Conservation (phyloP, 2,797 vertebrate species). For the Remorina albescens region DNA sequence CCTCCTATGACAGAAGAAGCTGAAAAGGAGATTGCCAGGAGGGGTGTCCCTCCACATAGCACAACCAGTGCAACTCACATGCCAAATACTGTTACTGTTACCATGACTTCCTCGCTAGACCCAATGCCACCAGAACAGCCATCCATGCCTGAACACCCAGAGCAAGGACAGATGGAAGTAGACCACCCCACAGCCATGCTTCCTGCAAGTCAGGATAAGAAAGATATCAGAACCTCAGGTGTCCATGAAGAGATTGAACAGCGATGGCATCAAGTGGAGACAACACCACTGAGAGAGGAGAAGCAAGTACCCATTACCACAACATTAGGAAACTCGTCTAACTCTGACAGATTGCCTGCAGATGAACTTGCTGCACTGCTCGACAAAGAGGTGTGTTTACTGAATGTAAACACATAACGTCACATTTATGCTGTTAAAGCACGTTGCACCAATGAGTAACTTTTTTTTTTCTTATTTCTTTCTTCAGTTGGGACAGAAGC, state of each 20-base stretch:
- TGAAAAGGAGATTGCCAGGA: conserved; percentile 86
- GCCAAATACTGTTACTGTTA: conserved; percentile 69
- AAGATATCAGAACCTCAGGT: conserved; percentile 81
- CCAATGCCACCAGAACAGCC: conserved; percentile 67
- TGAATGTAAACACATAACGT: background rate
- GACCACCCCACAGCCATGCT: conserved; percentile 77
- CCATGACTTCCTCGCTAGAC: conserved; percentile 54
- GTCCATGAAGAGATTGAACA: conserved; percentile 95
- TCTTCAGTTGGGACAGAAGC: conserved; percentile 92
- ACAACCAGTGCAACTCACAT: conserved; percentile 77
- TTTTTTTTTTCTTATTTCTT: background rate
- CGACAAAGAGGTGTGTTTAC: conserved; percentile 91
- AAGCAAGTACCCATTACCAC: conserved; percentile 93
- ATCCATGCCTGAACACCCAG: conserved; percentile 67
- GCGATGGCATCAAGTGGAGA: conserved; percentile 98
- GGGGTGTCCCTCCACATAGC: conserved; percentile 80
- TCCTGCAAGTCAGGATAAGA: conserved; percentile 72
- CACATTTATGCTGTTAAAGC: background rate
- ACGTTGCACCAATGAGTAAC: background rate
- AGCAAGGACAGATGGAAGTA: conserved; percentile 89
- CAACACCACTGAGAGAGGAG: conserved; percentile 93
- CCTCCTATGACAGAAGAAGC: conserved; percentile 74
- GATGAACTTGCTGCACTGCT: conserved; percentile 90
- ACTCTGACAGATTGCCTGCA: conserved; percentile 82
- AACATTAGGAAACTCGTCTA: conserved; percentile 48